These are phyloP conservation scores for Tethea ocularis DNA, from an alignment of 2,888 invertebrate species.

Conservation along the genomic window DNA sequence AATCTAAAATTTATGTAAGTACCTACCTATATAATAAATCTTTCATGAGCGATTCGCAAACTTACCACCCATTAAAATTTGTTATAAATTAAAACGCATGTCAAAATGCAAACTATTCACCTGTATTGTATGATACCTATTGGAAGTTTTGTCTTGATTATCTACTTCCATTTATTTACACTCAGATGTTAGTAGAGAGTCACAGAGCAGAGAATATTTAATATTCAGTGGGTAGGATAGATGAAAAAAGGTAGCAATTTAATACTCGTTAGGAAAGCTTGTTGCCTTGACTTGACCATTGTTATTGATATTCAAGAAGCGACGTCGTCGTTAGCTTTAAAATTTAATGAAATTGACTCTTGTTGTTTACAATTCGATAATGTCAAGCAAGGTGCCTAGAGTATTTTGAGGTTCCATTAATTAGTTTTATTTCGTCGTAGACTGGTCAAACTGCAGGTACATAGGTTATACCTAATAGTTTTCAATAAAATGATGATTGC, in stretches of 20 bases:
- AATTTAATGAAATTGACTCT: slow-evolving; percentile 72
- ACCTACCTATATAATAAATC: too few species aligned
- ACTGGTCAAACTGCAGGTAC: background rate
- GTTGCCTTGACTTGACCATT: slow-evolving; percentile 28
- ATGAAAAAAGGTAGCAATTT: background rate
- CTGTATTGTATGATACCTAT: too few species aligned
- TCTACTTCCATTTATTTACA: too few species aligned
- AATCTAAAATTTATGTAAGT: too few species aligned
- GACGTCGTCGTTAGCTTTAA: slow-evolving; percentile 62
- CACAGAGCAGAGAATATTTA: too few species aligned
- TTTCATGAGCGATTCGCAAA: too few species aligned
- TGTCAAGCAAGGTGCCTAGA: slow-evolving; percentile 35
- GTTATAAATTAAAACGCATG: too few species aligned
- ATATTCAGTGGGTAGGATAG: background rate
- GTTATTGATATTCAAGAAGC: slow-evolving; percentile 66
- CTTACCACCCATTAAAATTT: too few species aligned
- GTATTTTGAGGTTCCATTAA: slow-evolving; percentile 35
- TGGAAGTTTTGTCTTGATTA: too few species aligned
- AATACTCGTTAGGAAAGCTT: slow-evolving; percentile 4
- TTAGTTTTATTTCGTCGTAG: slow-evolving; percentile 15
- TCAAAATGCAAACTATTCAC: too few species aligned
- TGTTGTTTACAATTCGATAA: slow-evolving; percentile 62
- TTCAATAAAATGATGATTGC: slow-evolving; percentile 63
- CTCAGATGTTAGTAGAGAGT: too few species aligned
- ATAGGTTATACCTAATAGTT: background rate